Evolutionary conservation across 2,888 invertebrate genomes (phyloP).

Genomic region (Nomada ferruginata): DNA sequence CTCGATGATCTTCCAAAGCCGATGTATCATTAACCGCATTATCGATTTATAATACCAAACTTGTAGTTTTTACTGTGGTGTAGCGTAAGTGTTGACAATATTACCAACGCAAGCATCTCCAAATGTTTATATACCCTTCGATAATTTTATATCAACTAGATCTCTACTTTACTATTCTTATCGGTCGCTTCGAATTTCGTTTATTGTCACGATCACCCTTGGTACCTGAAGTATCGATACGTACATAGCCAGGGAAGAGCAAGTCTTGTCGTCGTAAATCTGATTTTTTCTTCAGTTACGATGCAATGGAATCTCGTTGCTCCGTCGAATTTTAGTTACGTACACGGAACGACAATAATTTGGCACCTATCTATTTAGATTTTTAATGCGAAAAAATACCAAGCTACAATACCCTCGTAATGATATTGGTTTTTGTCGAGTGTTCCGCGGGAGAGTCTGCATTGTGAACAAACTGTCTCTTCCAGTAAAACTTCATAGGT

Average conservation of each 20-base stretch:
- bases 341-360: too few species aligned
- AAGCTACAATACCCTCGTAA: background rate
- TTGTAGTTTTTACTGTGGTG: slow-evolving; percentile 49
- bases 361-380: too few species aligned
- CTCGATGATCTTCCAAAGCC: slow-evolving; percentile 49
- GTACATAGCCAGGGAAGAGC: slow-evolving; percentile 60
- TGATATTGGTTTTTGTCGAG: slow-evolving; percentile 19
- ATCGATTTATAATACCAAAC: slow-evolving; percentile 58
- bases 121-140: slow-evolving; percentile 50
- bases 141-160: slow-evolving; percentile 22
- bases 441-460: slow-evolving; percentile 34
- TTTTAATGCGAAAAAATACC: background rate
- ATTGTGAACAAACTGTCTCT: slow-evolving; percentile 72
- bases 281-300: background rate
- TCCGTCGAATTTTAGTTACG: too few species aligned
- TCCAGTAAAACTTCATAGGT: slow-evolving; percentile 53
- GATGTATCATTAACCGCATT: slow-evolving; percentile 50
- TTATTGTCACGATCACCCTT: slow-evolving; percentile 54
- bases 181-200: slow-evolving; percentile 24
- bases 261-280: slow-evolving; percentile 24
- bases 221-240: slow-evolving; percentile 46
- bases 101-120: slow-evolving; percentile 41
- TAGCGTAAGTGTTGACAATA: slow-evolving; percentile 59
- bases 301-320: too few species aligned
- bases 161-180: background rate